Evolutionary conservation across 2,888 invertebrate species (phyloP), one percentile per base, ranked within the genome.

Genomic region (Proisotoma minuta): DNA sequence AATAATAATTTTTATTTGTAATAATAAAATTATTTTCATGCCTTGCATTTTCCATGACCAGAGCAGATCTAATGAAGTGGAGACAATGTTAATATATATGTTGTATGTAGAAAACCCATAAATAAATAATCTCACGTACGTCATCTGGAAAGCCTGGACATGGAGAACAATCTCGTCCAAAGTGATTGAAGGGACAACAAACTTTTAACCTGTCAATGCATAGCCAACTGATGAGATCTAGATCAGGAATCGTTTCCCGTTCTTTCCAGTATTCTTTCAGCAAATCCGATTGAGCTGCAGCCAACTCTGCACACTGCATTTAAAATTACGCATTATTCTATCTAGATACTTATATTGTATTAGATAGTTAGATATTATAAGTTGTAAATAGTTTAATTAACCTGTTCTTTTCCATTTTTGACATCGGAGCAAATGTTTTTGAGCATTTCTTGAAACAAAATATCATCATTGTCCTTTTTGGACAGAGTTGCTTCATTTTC

Each of bases 201-300:
- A 85, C 84, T 76, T 86, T 79, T 39, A 88, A 75, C 62, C 84
- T 82, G 0, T 88, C 83, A 62, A 95, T 85, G 77, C 97, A 97
- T 28, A 97, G 81, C 81, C 85, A 91, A 12, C 82, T 77, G 70
- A 84, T 82, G 24, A 91, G 77, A 75, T 88, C 86, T n/a, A 79
- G 77, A 74, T 84, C 79, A 50, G 78, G 78, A 10, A 80, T 78
- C 72, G 84, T 84, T 57, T 87, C 82, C 60, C 86, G 82, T 40
- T 86, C 85, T 88, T 94, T 97, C 92, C 94, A 97, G 34, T 88
- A 84, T 78, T 95, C 95, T 43, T 43, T 15, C 53, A 97, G 81
- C 3, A 82, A 79, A 66, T 84, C 83, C 76, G 96, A 95, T 71
- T 89, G 82, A 71, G 90, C 87, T 76, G 91, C 92, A 43, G 91